Conservation (phyloP, 2,113 vertebrate genomes). For the Burhinus oedicnemus region DNA sequence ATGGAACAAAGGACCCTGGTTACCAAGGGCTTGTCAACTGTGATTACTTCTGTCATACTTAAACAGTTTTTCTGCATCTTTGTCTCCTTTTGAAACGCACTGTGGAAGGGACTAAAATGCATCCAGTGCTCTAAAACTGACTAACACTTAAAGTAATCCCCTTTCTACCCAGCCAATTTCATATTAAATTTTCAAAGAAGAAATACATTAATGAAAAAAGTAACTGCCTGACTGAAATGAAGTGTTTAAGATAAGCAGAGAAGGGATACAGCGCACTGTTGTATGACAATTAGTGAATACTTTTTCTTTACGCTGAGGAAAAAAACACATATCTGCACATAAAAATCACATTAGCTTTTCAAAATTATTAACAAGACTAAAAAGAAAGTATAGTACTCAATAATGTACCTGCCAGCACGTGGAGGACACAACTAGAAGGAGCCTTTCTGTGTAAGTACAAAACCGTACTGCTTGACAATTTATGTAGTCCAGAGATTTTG, state of each 20-base stretch:
- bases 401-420: slow-evolving; percentile 79
- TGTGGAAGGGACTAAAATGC: background rate
- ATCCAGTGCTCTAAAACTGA: background rate
- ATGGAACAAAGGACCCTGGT: background rate
- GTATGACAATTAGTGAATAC: background rate
- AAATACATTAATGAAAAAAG: background rate
- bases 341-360: background rate
- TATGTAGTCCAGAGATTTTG: slow-evolving; percentile 60
- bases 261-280: background rate
- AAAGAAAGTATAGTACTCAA: background rate
- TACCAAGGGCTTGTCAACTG: background rate
- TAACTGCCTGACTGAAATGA: no score
- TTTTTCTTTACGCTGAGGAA: background rate
- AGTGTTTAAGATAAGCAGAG: background rate
- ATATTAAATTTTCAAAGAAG: background rate
- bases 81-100: background rate
- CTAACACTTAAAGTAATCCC: background rate
- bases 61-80: background rate
- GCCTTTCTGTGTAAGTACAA: slow-evolving; percentile 79
- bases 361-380: background rate
- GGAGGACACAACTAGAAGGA: slow-evolving; percentile 78
- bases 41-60: background rate
- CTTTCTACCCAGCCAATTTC: background rate
- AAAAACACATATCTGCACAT: background rate
- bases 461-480: slow-evolving; percentile 76